phyloP scores from a whole-genome alignment of 1,140 invertebrate species.

The Venturia canescens region DNA sequence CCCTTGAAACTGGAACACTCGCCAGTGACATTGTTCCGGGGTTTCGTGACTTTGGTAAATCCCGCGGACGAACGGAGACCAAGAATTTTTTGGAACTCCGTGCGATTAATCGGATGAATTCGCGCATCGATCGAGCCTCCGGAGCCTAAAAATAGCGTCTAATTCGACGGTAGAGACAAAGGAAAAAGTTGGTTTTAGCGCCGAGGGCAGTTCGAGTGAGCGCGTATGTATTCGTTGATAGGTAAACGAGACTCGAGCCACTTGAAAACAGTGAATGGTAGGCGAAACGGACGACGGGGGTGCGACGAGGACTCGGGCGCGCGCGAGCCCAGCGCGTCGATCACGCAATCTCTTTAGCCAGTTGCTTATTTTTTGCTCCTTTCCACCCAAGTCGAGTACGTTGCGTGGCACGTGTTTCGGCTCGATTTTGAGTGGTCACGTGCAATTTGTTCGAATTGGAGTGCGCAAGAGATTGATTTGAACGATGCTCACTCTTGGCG shows the following conservation, averaged over 20 bases:
- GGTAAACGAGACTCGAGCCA: slow-evolving; percentile 59
- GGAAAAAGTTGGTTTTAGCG: too few species aligned
- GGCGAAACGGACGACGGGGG: slow-evolving; percentile 28
- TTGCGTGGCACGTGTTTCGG: slow-evolving; percentile 27
- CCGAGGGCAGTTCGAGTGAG: slow-evolving; percentile 10
- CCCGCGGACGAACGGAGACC: too few species aligned
- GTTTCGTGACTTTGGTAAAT: too few species aligned
- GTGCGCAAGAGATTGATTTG: slow-evolving; percentile 23
- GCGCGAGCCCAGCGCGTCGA: slow-evolving; percentile 50
- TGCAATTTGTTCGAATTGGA: slow-evolving; percentile 34
- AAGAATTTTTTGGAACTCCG: too few species aligned
- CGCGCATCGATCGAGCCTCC: too few species aligned
- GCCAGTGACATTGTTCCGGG: too few species aligned
- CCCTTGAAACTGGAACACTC: too few species aligned
- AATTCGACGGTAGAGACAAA: too few species aligned
- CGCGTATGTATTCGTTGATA: neutral
- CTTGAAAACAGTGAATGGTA: slow-evolving; percentile 59
- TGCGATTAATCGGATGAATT: too few species aligned
- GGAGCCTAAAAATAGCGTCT: too few species aligned
- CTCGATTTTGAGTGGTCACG: slow-evolving; percentile 38
- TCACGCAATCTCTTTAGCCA: slow-evolving; percentile 60
- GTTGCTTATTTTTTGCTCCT: neutral
- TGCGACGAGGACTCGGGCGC: slow-evolving; percentile 43
- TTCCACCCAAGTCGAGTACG: slow-evolving; percentile 24
- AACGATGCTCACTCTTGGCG: slow-evolving; percentile 8